Evolutionary conservation across 2,113 vertebrate species (phyloP).

Genomic region (Platanista minor): DNA sequence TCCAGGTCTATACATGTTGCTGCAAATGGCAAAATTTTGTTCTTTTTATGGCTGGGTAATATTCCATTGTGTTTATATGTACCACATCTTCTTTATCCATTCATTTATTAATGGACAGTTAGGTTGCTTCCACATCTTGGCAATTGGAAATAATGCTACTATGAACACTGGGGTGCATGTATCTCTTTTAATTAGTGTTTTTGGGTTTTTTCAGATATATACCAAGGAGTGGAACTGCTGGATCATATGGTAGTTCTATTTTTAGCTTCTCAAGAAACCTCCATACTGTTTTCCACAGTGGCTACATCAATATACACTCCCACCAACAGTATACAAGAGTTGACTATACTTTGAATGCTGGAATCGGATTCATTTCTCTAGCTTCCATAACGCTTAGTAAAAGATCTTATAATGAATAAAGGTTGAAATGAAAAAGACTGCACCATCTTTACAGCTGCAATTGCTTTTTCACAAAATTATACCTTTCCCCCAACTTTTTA

Average conservation of each 20-base stretch:
- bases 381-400: not conserved
- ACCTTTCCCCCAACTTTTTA: not conserved
- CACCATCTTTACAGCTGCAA: not conserved
- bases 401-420: not conserved
- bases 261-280: not conserved
- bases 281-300: not conserved
- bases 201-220: not conserved
- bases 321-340: not conserved
- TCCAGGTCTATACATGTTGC: not conserved
- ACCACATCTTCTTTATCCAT: not conserved
- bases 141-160: not conserved
- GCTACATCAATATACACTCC: not conserved
- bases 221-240: not conserved
- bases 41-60: not conserved
- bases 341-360: not conserved
- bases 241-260: not conserved
- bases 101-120: not conserved
- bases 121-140: not conserved
- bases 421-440: not conserved
- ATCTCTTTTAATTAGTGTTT: not conserved
- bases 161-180: not conserved
- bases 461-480: not conserved
- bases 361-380: not conserved
- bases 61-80: not conserved
- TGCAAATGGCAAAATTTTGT: not conserved